Evolutionary conservation across 1,140 invertebrate genomes (phyloP).

Genomic region (Trichogramma pretiosum): DNA sequence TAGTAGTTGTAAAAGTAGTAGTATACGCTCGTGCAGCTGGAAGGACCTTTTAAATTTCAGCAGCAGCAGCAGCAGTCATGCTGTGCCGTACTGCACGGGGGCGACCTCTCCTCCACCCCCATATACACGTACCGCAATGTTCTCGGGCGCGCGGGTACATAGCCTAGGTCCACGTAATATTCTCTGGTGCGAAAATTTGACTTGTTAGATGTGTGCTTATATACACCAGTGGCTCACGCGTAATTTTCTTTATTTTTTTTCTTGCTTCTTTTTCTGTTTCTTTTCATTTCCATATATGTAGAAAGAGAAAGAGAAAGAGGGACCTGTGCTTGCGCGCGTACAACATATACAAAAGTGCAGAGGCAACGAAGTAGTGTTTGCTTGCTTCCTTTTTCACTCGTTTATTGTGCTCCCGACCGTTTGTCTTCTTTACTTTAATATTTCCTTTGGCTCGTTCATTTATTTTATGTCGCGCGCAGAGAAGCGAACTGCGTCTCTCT

Average conservation of each 20-base stretch:
- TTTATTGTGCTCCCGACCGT: slow-evolving; percentile 7
- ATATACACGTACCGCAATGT: too few species aligned
- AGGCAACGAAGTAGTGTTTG: too few species aligned
- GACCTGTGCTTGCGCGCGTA: too few species aligned
- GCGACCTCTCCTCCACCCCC: slow-evolving; percentile 5
- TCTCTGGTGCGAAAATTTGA: slow-evolving; percentile 8
- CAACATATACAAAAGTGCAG: too few species aligned
- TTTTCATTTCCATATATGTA: not conserved
- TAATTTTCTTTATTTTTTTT: not conserved
- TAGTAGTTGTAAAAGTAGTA: too few species aligned
- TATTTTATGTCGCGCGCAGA: not conserved
- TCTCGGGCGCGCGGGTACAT: too few species aligned
- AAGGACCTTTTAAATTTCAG: slow-evolving; percentile 11
- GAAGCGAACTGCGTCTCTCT: too few species aligned
- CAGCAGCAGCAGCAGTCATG: too few species aligned
- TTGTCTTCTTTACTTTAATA: slow-evolving; percentile 19
- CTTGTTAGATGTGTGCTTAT: not conserved
- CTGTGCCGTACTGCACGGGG: not conserved
- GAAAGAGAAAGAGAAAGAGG: too few species aligned
- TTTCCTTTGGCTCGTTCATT: not conserved
- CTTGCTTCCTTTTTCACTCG: not conserved
- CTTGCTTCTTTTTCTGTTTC: not conserved
- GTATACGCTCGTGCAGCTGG: not conserved
- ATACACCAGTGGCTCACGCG: too few species aligned
- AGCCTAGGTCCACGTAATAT: not conserved